These are phyloP conservation scores for Phenganax stokvisi DNA, from an alignment of 92 coral and sea anemone genomes.

Conservation along the genomic window DNA sequence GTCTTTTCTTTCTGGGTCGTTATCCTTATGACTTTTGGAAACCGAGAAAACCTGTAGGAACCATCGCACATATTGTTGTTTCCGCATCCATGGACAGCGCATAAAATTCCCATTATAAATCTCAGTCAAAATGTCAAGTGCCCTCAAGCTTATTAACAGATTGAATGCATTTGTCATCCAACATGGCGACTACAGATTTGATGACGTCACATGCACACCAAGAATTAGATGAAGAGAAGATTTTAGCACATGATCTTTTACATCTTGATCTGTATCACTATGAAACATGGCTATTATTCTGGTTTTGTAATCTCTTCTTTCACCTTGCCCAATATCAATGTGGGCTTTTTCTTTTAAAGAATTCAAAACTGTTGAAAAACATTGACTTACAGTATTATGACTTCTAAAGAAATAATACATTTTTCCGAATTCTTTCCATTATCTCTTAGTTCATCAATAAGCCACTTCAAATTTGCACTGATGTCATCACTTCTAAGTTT, in stretches of 20 bases:
- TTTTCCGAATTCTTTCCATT: background rate
- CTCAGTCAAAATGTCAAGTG: no score
- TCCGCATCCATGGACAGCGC: conserved; percentile 30
- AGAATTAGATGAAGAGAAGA: no score
- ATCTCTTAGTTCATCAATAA: background rate
- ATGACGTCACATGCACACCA: no score
- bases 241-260: conserved; percentile 4
- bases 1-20: background rate
- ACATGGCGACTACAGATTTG: no score
- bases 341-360: conserved; percentile 13
- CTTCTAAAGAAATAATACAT: conserved; percentile 6
- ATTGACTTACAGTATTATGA: background rate
- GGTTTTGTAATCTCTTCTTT: background rate
- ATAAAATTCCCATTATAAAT: conserved; percentile 9
- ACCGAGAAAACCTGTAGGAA: background rate
- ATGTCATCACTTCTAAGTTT: background rate
- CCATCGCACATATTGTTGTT: conserved; percentile 7
- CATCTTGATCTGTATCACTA: conserved; percentile 23
- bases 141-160: no score
- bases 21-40: background rate
- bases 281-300: conserved; percentile 16
- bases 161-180: no score
- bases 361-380: conserved; percentile 9
- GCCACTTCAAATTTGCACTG: background rate
- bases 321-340: background rate